Conservation (phyloP, 2,797 vertebrate genomes). For the Avahi laniger region DNA sequence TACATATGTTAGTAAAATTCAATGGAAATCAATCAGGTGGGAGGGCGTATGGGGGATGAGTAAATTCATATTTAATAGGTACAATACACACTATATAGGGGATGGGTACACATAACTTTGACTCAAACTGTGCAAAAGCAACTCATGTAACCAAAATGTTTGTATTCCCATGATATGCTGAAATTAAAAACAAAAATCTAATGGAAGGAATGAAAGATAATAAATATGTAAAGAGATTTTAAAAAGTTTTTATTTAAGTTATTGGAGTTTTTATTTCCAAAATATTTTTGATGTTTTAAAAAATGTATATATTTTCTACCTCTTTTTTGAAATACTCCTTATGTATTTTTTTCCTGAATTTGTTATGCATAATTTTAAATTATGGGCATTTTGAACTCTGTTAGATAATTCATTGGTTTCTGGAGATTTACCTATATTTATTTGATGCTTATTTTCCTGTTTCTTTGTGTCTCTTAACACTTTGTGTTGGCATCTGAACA, state of each 20-base stretch:
- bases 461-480: background rate
- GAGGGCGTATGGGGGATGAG: too few species aligned
- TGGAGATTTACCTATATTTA: background rate
- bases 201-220: too few species aligned
- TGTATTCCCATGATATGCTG: too few species aligned
- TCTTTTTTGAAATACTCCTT: background rate
- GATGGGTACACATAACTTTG: too few species aligned
- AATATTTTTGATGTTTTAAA: background rate
- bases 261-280: background rate
- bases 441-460: background rate
- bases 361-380: background rate
- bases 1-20: too few species aligned
- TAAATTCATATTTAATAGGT: too few species aligned
- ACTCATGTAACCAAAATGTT: too few species aligned
- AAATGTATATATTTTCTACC: background rate
- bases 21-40: too few species aligned
- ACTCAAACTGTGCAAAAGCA: too few species aligned
- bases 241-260: background rate
- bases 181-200: too few species aligned
- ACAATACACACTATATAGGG: too few species aligned
- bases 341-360: background rate
- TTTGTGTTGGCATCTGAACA: background rate
- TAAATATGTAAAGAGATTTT: too few species aligned
- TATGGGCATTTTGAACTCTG: background rate
- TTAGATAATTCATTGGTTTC: background rate